Conservation (phyloP, 2,113 vertebrate species). For the Spizaetus ornatus region DNA sequence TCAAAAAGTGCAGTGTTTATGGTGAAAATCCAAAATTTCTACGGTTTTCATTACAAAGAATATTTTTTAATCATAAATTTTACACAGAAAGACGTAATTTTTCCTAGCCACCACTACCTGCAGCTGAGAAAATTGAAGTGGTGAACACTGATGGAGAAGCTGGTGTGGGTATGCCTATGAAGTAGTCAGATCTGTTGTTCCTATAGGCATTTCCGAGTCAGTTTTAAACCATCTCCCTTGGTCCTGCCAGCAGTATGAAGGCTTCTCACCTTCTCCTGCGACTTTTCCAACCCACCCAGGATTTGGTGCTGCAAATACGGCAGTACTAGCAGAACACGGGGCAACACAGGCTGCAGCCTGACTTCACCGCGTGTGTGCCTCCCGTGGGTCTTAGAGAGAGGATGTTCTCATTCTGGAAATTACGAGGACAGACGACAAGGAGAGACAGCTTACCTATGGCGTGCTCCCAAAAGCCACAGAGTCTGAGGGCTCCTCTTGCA, state of each 20-base stretch:
- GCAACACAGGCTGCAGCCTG: background rate
- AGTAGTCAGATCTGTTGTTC: background rate
- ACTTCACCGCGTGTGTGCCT: fast-evolving
- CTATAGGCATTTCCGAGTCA: background rate
- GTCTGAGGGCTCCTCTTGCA: background rate
- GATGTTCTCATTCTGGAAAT: background rate
- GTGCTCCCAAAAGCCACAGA: background rate
- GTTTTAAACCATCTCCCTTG: background rate
- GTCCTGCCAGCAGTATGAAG: background rate
- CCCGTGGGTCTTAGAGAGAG: background rate
- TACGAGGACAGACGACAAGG: fast-evolving
- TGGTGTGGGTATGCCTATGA: background rate
- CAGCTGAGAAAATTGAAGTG: background rate
- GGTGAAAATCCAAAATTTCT: background rate
- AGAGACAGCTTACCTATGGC: fast-evolving
- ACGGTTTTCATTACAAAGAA: background rate
- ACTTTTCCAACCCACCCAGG: background rate
- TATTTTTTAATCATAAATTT: background rate
- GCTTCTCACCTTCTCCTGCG: fast-evolving
- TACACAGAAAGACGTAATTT: fast-evolving
- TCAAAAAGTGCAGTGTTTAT: background rate
- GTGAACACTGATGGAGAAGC: background rate
- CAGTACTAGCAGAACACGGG: fast-evolving
- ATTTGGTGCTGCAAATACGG: background rate
- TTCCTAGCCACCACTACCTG: background rate